A percentile compares a stretch with the other conserved stretches of the same genome.
These are phyloP conservation scores for Cerastis rubricosa DNA, from an alignment of 2,888 invertebrate species.

Conservation along the genomic window DNA sequence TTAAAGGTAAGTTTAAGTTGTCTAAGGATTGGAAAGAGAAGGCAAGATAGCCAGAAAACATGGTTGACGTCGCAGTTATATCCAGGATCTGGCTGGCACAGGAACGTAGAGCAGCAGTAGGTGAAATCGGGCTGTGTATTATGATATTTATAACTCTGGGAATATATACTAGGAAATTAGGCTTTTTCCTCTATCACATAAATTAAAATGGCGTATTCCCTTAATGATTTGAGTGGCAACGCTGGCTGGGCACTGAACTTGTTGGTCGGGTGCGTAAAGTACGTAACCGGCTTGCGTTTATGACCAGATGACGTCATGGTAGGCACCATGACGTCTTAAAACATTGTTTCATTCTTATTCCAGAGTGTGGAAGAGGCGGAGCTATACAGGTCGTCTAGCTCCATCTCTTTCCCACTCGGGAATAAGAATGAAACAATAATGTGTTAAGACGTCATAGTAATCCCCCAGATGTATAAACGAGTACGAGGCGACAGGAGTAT, in stretches of 20 bases:
- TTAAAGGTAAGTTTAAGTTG: constrained; percentile 93
- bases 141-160: not conserved
- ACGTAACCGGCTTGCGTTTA: not conserved
- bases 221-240: not conserved
- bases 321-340: too few species aligned
- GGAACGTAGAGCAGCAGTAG: not conserved
- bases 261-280: not conserved
- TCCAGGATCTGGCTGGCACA: not conserved
- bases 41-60: not conserved
- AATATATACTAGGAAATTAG: not conserved
- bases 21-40: not conserved
- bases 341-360: too few species aligned
- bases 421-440: too few species aligned
- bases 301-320: too few species aligned
- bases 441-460: too few species aligned
- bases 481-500: not conserved
- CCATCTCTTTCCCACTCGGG: too few species aligned
- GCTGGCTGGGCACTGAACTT: not conserved
- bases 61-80: not conserved
- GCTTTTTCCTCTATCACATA: not conserved
- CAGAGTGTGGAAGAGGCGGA: too few species aligned
- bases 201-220: not conserved
- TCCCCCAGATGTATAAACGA: not conserved
- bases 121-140: not conserved
- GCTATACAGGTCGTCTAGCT: too few species aligned